Percentiles rank a stretch among this genome's conserved stretches.
These are phyloP conservation scores for Drosophila takahashii DNA, from an alignment of 1,140 invertebrate genomes.

Conservation along the genomic window DNA sequence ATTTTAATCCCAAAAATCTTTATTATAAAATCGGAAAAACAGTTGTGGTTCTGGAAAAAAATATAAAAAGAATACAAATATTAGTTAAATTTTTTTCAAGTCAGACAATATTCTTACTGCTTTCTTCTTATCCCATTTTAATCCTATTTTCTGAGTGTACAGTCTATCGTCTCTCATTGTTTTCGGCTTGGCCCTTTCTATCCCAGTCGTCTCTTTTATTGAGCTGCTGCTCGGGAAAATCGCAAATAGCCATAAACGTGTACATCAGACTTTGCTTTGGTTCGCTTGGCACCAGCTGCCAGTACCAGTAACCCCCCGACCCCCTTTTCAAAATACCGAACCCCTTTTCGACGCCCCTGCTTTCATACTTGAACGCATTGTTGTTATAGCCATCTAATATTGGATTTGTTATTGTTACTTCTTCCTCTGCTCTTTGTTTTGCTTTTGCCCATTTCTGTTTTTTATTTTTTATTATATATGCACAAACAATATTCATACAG, in stretches of 20 bases:
- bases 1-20: no score
- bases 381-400: conserved; percentile 76
- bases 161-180: conserved; percentile 20
- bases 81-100: background rate
- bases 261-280: conserved; percentile 41
- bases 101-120: background rate
- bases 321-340: background rate
- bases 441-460: conserved; percentile 13
- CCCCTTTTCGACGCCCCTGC: background rate
- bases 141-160: background rate
- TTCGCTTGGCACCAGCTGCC: conserved; percentile 47
- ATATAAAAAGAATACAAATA: background rate
- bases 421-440: conserved; percentile 40
- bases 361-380: conserved; percentile 59
- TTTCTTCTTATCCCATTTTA: no score
- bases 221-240: conserved; percentile 38
- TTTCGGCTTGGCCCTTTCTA: conserved; percentile 32
- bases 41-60: no score
- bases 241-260: conserved; percentile 71
- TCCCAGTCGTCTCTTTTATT: conserved; percentile 32
- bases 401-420: conserved; percentile 79
- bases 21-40: no score
- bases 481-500: conserved; percentile 75
- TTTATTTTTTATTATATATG: conserved; percentile 46
- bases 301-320: conserved; percentile 5